Evolutionary conservation across 2,113 vertebrate species (phyloP).

Genomic region (Tragelaphus imberbis): DNA sequence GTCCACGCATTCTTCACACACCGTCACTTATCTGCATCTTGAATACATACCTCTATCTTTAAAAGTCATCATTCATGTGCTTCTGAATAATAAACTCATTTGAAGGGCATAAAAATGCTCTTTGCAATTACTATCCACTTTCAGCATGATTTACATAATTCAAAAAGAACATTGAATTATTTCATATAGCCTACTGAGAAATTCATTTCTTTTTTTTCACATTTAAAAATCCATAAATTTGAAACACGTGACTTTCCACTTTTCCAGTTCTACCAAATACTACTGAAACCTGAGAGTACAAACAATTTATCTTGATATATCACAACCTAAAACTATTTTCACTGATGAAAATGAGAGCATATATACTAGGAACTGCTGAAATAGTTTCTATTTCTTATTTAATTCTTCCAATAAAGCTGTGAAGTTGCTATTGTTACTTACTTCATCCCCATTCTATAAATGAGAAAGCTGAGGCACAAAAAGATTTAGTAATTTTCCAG

Average conservation of each 20-base stretch:
- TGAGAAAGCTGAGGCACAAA: background rate
- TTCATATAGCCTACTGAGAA: background rate
- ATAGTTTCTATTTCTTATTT: background rate
- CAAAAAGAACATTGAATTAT: background rate
- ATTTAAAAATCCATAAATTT: background rate
- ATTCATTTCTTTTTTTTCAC: background rate
- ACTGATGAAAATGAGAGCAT: background rate
- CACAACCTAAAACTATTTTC: background rate
- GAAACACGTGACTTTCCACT: background rate
- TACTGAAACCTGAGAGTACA: background rate
- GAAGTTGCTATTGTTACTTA: background rate
- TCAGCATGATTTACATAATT: constrained; percentile 8
- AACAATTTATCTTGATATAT: background rate
- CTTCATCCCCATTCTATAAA: background rate
- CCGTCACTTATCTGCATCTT: background rate
- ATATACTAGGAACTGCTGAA: background rate
- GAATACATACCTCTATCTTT: background rate
- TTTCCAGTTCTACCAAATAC: background rate
- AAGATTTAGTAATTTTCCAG: background rate
- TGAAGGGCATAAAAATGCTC: background rate
- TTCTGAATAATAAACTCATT: background rate
- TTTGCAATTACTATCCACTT: background rate
- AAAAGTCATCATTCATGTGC: background rate
- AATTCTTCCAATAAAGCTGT: background rate
- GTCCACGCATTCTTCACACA: background rate